Percentiles rank a stretch among this genome's conserved stretches.
Evolutionary conservation across 2,113 vertebrate genomes (phyloP).

Genomic region (Pyxicephalus adspersus): DNA sequence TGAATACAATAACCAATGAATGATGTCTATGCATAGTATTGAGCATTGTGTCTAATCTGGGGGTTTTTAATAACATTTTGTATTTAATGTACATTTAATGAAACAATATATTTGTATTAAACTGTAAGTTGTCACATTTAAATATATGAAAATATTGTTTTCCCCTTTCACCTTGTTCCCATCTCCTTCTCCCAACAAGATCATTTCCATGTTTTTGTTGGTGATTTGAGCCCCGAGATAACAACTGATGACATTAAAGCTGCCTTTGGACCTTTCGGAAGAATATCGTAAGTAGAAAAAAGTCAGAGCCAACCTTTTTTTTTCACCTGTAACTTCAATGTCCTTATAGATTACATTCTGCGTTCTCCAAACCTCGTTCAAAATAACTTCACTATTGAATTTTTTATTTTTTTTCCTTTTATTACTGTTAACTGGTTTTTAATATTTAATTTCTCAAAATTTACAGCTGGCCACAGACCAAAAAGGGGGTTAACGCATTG

Average conservation of each 20-base stretch:
- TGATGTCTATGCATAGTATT: too few species aligned
- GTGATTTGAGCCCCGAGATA: conserved; percentile 98
- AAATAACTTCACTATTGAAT: conserved; percentile 62
- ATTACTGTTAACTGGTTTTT: conserved; percentile 71
- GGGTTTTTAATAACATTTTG: too few species aligned
- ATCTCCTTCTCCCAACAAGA: conserved; percentile 72
- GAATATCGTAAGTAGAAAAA: conserved; percentile 92
- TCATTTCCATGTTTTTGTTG: conserved; percentile 99
- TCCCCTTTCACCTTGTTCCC: conserved; percentile 62
- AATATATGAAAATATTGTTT: conserved; percentile 58
- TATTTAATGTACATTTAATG: too few species aligned
- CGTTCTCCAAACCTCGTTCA: conserved; percentile 64
- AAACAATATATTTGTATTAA: too few species aligned
- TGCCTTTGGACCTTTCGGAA: conserved; percentile 95
- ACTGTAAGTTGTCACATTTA: conserved; percentile 4
- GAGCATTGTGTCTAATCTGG: too few species aligned
- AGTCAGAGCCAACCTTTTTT: not conserved
- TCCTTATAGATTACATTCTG: conserved; percentile 36
- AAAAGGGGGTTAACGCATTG: conserved; percentile 69
- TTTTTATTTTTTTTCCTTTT: conserved; percentile 64
- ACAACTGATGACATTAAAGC: conserved; percentile 98
- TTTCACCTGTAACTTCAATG: conserved; percentile 45
- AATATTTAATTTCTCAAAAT: conserved; percentile 75
- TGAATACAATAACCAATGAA: too few species aligned
- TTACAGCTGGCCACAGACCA: conserved; percentile 71